These are phyloP conservation scores for Noctuana brunneofusca DNA, from an alignment of 2,888 invertebrate species.

Conservation along the genomic window DNA sequence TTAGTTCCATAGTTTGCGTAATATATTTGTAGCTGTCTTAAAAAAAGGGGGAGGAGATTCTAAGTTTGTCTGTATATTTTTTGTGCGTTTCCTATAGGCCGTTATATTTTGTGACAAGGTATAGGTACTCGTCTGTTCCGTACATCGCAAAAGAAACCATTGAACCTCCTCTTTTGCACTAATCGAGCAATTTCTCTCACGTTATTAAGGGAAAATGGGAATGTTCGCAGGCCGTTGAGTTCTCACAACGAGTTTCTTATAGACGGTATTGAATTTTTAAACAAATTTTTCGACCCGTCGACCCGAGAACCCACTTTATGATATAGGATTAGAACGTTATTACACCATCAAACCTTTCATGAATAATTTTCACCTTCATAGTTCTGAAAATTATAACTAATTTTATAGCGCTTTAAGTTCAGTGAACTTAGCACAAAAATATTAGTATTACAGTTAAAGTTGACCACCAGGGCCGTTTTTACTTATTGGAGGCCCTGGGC, in stretches of 20 bases:
- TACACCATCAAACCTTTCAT: slow-evolving; percentile 64
- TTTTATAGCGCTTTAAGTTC: slow-evolving; percentile 1
- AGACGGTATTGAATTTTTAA: slow-evolving; percentile 80
- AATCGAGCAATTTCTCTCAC: slow-evolving; percentile 79
- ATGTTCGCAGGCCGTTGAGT: slow-evolving; percentile 78
- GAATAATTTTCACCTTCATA: slow-evolving; percentile 55
- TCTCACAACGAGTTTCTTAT: slow-evolving; percentile 75
- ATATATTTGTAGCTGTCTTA: too few species aligned
- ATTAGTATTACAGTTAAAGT: too few species aligned
- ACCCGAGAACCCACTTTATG: slow-evolving; percentile 64
- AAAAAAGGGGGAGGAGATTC: too few species aligned
- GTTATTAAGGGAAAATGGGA: slow-evolving; percentile 79
- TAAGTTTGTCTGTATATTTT: too few species aligned
- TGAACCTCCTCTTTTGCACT: slow-evolving; percentile 66
- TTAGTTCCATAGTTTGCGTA: too few species aligned
- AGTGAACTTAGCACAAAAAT: not conserved
- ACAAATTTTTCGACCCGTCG: slow-evolving; percentile 74
- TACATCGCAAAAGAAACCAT: slow-evolving; percentile 57
- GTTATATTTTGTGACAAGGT: not conserved
- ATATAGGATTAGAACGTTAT: slow-evolving; percentile 72
- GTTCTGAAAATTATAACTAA: slow-evolving; percentile 23
- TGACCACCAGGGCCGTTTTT: too few species aligned
- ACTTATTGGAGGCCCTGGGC: too few species aligned
- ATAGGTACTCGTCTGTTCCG: slow-evolving; percentile 4
- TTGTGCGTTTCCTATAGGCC: too few species aligned